Base-by-base conservation (phyloP, 2,888 invertebrate species). In the Metellina segmentata region DNA sequence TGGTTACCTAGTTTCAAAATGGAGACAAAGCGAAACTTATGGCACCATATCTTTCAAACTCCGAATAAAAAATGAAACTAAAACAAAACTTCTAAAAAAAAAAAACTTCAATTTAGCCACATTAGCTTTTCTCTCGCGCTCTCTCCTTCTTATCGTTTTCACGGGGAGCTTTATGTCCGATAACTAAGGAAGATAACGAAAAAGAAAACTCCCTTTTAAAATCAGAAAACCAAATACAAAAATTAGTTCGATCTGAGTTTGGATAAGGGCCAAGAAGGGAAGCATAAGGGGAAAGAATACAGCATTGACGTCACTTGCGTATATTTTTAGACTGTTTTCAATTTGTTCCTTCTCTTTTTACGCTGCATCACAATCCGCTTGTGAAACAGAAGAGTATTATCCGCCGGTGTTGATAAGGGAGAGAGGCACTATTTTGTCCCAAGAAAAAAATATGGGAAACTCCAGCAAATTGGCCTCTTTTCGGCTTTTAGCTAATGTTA, bases 291-390 rank as follows among this genome's bases (percentile, higher is more conserved):
- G 7, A 20, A 79, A 61, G 16, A 79, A 79, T 61, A 79, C 79
- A 20, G 19, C 83, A 74, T 83, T 83, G 83, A 83, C 72, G 83
- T 83, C 83, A 83, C 71, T 72, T 9, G 72, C 51, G 72, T 74
- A 52, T 83, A 83, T 83, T 83, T 83, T 83, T 83, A 83, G 83
- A 51, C 13, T 52, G 72, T 74, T 20, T 53, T 52, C 83, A 74
- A 83, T 83, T 71, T 74, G 53, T 74, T 74, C 34, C 49, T 61
- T 61, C 11, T 61, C 61, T 61, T 16, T 61, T 79, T 61, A 61
- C 61, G 34, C 34, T 34, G 34, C 34, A 34, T 34, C 34, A 34
- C 34, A 34, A 34, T 20, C 11, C 77, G 79, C 34, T 7, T 61
- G 61, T 16, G 5, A 16, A 79, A 51, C 16, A 79, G 61, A 79